phyloP scores from a whole-genome alignment of 2,113 vertebrate genomes.

The Sus scrofa region T2T-Sscrofa CM000814.6:36592001-36592500 shows the following conservation, averaged over 20 bases:
- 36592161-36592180: neutral
- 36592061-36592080: constrained; percentile 66
- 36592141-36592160: constrained; percentile 21
- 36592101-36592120: neutral
- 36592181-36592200: neutral
- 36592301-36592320: constrained; percentile 66
- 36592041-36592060: constrained; percentile 6
- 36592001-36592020: constrained; percentile 58
- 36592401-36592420: constrained; percentile 55
- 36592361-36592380: constrained; percentile 77
- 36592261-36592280: constrained; percentile 59
- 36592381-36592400: constrained; percentile 70
- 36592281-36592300: constrained; percentile 41
- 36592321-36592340: constrained; percentile 72
- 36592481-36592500: constrained; percentile 78
- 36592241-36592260: neutral
- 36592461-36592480: neutral
- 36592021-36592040: neutral
- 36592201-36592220: neutral
- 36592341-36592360: constrained; percentile 77
- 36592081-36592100: constrained; percentile 51
- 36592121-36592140: neutral
- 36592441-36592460: constrained; percentile 1
- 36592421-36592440: neutral
- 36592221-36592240: neutral